Evolutionary conservation across 2,113 vertebrate genomes (phyloP).

Genomic region (Morphnarchus princeps): DNA sequence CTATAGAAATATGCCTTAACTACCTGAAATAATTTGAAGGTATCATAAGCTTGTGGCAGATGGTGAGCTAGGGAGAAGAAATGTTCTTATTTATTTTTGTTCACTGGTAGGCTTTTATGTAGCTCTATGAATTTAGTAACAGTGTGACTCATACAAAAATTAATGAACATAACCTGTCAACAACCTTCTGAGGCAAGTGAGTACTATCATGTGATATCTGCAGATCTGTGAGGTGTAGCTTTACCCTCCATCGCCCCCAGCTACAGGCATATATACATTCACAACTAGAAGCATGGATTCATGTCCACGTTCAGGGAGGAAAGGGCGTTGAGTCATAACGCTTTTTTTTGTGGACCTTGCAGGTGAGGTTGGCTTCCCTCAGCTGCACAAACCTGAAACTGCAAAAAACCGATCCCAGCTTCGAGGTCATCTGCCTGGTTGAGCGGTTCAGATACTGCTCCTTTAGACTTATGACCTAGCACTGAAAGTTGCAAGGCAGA

Average conservation of each 20-base stretch:
- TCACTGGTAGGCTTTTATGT: conserved; percentile 33
- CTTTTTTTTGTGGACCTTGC: background rate
- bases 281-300: background rate
- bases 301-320: background rate
- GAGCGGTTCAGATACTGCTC: background rate
- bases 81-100: conserved; percentile 56
- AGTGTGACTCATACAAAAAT: conserved; percentile 21
- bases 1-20: background rate
- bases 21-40: conserved; percentile 35
- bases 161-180: conserved; percentile 43
- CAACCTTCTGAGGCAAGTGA: background rate
- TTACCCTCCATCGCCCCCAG: background rate
- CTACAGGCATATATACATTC: background rate
- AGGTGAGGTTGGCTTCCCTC: background rate
- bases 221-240: background rate
- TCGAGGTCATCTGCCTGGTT: accelerated
- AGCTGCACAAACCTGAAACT: background rate
- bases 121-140: conserved; percentile 43
- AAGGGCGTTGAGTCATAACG: accelerated
- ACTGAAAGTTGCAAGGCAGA: background rate
- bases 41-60: conserved; percentile 47
- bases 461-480: accelerated
- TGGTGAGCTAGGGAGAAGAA: conserved; percentile 35
- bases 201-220: background rate
- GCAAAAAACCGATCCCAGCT: background rate